Conservation (phyloP, 2,797 vertebrate genomes). For the Paguma larvata region DNA sequence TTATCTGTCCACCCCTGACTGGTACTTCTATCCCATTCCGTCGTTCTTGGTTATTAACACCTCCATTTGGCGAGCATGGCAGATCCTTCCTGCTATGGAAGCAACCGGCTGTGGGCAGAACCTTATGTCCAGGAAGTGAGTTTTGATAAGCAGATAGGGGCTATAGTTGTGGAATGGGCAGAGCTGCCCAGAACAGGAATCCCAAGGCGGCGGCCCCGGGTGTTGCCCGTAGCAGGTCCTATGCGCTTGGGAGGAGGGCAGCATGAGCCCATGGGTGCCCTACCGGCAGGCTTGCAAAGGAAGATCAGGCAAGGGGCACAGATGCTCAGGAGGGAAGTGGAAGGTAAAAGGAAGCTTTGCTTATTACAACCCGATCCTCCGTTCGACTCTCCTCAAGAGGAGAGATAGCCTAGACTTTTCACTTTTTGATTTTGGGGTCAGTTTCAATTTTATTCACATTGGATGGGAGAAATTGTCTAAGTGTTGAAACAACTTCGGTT, state of each 20-base stretch:
- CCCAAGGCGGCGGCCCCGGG: too few relatives aligned
- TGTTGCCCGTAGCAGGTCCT: not conserved
- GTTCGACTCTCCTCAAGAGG: not conserved
- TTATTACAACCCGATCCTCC: not conserved
- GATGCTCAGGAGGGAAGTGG: not conserved
- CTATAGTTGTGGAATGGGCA: not conserved
- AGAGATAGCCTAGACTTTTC: not conserved
- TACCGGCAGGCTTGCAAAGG: not conserved
- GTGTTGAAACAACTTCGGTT: not conserved
- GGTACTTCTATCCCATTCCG: not conserved
- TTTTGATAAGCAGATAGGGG: not conserved
- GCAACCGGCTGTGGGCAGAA: not conserved
- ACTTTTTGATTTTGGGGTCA: not conserved
- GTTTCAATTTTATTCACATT: slow-evolving; percentile 29
- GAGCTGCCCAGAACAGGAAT: not conserved
- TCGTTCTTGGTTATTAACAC: not conserved
- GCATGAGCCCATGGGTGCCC: fast-evolving
- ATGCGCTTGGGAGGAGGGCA: not conserved
- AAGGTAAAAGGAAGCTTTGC: not conserved
- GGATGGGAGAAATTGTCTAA: not conserved
- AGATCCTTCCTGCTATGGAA: not conserved
- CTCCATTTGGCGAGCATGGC: not conserved
- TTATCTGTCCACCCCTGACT: not conserved
- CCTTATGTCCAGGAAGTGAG: not conserved
- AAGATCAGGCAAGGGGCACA: not conserved